phyloP scores from a whole-genome alignment of 2,113 vertebrate genomes.

The Tylochromis polylepis region DNA sequence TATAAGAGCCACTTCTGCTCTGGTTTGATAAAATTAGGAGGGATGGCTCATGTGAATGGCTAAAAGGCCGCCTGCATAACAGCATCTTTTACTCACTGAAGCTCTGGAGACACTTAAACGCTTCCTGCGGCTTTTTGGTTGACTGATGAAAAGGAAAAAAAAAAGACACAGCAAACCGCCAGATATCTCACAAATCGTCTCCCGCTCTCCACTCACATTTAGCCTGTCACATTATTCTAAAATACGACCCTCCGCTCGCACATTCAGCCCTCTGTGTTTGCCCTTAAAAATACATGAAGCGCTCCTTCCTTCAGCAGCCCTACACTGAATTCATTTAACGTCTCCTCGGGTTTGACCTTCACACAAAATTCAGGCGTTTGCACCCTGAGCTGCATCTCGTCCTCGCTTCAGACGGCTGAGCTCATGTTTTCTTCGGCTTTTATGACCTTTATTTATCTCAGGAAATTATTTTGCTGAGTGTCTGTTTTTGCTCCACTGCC shows the following conservation, averaged over 20 bases:
- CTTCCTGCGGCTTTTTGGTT: constrained; percentile 12
- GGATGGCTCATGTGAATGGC: not conserved
- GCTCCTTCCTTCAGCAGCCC: constrained; percentile 11
- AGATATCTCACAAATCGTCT: constrained; percentile 23
- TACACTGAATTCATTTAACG: constrained; percentile 26
- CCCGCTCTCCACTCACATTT: not conserved
- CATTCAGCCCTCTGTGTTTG: constrained; percentile 28
- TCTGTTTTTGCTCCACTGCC: not conserved
- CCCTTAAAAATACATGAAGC: constrained; percentile 50
- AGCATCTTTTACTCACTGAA: not conserved
- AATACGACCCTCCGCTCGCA: constrained; percentile 21
- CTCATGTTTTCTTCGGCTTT: not conserved
- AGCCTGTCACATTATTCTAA: constrained; percentile 49
- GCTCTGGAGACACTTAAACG: constrained; percentile 9
- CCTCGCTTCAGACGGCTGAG: not conserved
- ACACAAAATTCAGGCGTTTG: not conserved
- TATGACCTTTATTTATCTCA: not conserved
- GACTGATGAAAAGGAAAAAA: not conserved
- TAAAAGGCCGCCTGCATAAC: not conserved
- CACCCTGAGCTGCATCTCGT: not conserved
- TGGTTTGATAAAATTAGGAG: not conserved
- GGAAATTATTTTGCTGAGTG: not conserved
- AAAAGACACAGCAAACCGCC: constrained; percentile 12
- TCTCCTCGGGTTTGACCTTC: constrained; percentile 50
- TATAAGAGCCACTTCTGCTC: not conserved